Base-by-base conservation (phyloP, 2,113 vertebrate species). In the Tragelaphus scriptus region DNA sequence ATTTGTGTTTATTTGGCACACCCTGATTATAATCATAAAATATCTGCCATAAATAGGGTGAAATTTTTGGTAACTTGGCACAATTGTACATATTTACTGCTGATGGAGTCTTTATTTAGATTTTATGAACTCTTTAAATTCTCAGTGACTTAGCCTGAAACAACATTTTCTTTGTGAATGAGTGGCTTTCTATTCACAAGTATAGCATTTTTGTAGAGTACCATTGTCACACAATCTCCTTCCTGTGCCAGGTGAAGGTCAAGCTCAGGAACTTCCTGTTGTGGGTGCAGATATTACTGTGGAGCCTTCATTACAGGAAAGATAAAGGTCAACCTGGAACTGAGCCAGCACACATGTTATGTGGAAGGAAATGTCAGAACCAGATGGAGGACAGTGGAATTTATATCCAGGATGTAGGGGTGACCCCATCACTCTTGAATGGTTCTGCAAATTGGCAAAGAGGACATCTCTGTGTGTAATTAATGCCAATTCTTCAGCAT, bases 401-500 rank as follows among this genome's bases (percentile, higher is more conserved):
- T 96, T 97, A 77, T 75, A 56, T 63, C 53, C 26, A 44, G 36
- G 55, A 80, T 40, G 65, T 6, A 91, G 55, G 7, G 40, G 56
- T 93, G 81, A 98, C 59, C 85, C 44, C 32, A 79, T 86, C 88
- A 82, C 40, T 95, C 90, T 87, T 91, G 80, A 90, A 51, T 85
- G 81, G 49, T 47, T 49, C n/a, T 95, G 44, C 32, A 81, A 59
- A 56, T 90, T 86, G 68, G 17, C 71, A 95, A 96, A 87, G 49
- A 98, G 61, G 56, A 84, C 59, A 86, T 32, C 25, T 94, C 32
- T 95, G 13, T 89, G 19, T 79, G 32, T 96, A 97, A 97, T 96
- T 94, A 94, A 96, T 75, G 88, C 55, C 58, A 88, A 0, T 96
- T 95, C 44, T 71, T 96, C 88, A 95, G 30, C 65, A 94, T 81